phyloP scores from a whole-genome alignment of 2,797 vertebrate species.

The Macropodus opercularis region DNA sequence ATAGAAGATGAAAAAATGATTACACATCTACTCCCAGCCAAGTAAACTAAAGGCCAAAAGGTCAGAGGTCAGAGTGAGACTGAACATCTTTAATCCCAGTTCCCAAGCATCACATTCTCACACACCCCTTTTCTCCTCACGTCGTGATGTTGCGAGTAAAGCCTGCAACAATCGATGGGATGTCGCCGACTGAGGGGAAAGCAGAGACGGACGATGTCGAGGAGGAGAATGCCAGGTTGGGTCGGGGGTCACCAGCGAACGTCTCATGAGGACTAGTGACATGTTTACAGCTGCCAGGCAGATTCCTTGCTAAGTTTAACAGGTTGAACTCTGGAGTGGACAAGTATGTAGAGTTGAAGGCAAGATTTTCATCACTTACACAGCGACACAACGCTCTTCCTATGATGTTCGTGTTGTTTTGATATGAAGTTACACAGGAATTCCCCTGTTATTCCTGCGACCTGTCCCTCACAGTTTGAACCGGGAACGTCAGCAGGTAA shows the following conservation, averaged over 20 bases:
- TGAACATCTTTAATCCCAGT: slow-evolving; percentile 15
- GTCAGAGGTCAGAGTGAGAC: slow-evolving; percentile 56
- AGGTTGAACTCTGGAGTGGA: slow-evolving; percentile 43
- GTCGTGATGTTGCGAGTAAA: slow-evolving; percentile 6
- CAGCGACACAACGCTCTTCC: no score
- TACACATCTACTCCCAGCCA: no score
- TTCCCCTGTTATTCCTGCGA: slow-evolving; percentile 3
- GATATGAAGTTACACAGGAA: slow-evolving; percentile 1
- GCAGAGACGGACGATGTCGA: not conserved
- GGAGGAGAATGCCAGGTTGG: slow-evolving; percentile 24
- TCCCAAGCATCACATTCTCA: slow-evolving; percentile 36
- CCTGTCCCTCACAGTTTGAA: slow-evolving; percentile 5
- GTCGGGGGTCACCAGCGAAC: slow-evolving; percentile 47
- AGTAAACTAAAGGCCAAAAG: slow-evolving; percentile 52
- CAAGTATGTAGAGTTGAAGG: slow-evolving; percentile 48
- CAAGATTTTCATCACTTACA: no score
- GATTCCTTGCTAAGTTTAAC: slow-evolving; percentile 64
- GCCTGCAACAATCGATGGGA: slow-evolving; percentile 28
- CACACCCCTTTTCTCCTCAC: slow-evolving; percentile 4
- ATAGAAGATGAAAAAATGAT: no score
- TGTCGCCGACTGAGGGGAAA: slow-evolving; percentile 20
- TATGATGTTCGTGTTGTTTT: no score
- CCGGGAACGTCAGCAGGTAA: slow-evolving; percentile 47
- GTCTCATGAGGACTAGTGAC: slow-evolving; percentile 46
- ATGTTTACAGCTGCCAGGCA: slow-evolving; percentile 46